These are phyloP conservation scores for Nesidiocoris tenuis DNA, from an alignment of 2,888 invertebrate genomes.

Conservation along the genomic window DNA sequence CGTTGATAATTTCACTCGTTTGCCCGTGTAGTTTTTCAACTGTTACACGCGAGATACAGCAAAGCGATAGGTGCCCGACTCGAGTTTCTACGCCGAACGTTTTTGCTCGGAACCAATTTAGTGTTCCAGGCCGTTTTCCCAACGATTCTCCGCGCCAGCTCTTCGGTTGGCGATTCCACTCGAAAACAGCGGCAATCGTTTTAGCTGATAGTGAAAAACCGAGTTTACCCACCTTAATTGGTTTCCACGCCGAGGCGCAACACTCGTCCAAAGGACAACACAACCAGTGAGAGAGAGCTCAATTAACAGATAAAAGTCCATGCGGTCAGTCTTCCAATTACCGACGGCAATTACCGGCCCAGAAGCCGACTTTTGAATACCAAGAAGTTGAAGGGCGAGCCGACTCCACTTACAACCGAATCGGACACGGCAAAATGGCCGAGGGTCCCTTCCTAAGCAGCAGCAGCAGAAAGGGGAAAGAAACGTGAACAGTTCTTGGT, in stretches of 20 bases:
- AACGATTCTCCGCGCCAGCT: background rate
- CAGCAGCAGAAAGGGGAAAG: background rate
- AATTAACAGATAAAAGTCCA: constrained; percentile 38
- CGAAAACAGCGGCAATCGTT: constrained; percentile 24
- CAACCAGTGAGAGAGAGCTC: constrained; percentile 27
- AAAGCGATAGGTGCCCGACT: constrained; percentile 9
- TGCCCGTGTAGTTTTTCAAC: too few species aligned
- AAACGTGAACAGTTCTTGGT: background rate
- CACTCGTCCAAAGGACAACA: constrained; percentile 11
- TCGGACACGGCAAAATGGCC: background rate
- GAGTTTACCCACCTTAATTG: constrained; percentile 32
- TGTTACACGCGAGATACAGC: constrained; percentile 12
- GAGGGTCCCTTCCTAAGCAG: background rate
- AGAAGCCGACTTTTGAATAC: constrained; percentile 22
- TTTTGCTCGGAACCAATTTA: background rate
- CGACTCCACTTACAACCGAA: background rate
- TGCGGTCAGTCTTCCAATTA: constrained; percentile 37
- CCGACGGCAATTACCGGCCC: constrained; percentile 15
- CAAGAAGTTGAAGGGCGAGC: constrained; percentile 15
- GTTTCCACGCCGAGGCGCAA: constrained; percentile 1
- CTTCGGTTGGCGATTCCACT: background rate
- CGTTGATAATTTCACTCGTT: too few species aligned
- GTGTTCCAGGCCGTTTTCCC: background rate
- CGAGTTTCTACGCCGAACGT: background rate
- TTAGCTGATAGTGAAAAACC: constrained; percentile 36